phyloP scores from a whole-genome alignment of 2,113 vertebrate genomes.

The Euleptes europaea region DNA sequence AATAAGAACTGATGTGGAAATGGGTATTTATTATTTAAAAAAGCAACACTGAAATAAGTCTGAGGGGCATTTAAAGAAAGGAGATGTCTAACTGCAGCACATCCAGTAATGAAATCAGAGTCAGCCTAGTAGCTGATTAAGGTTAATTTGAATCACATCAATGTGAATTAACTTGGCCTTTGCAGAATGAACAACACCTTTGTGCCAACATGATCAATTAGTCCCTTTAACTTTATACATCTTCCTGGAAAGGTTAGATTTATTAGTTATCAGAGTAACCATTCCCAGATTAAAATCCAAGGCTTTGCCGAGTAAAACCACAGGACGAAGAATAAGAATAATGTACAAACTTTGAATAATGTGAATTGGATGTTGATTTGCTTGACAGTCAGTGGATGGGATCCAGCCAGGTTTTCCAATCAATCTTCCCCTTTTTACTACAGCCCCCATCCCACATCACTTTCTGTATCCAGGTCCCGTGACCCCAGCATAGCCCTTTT shows the following conservation, averaged over 20 bases:
- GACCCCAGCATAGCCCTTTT: too few relatives aligned
- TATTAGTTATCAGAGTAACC: slow-evolving; percentile 77
- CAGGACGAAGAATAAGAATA: slow-evolving; percentile 8
- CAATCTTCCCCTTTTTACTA: neutral
- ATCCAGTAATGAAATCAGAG: slow-evolving; percentile 77
- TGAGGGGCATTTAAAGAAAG: slow-evolving; percentile 71
- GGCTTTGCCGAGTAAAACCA: neutral
- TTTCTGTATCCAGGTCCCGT: too few relatives aligned
- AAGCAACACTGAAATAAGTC: slow-evolving; percentile 57
- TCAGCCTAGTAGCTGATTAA: slow-evolving; percentile 80
- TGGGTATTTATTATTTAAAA: slow-evolving; percentile 67
- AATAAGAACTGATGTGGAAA: slow-evolving; percentile 71
- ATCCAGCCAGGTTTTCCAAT: neutral
- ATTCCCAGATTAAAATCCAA: slow-evolving; percentile 72
- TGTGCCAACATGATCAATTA: slow-evolving; percentile 85
- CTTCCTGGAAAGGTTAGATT: slow-evolving; percentile 80
- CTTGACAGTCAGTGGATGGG: neutral
- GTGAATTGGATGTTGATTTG: neutral
- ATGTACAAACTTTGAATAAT: neutral
- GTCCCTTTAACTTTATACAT: slow-evolving; percentile 74
- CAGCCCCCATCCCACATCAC: neutral
- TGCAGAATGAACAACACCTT: slow-evolving; percentile 81
- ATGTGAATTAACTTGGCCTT: slow-evolving; percentile 83
- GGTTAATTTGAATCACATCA: slow-evolving; percentile 86
- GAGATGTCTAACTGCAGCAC: slow-evolving; percentile 74